Base-by-base conservation (phyloP, 2,888 invertebrate species). In the Phyllotreta cruciferae region DNA sequence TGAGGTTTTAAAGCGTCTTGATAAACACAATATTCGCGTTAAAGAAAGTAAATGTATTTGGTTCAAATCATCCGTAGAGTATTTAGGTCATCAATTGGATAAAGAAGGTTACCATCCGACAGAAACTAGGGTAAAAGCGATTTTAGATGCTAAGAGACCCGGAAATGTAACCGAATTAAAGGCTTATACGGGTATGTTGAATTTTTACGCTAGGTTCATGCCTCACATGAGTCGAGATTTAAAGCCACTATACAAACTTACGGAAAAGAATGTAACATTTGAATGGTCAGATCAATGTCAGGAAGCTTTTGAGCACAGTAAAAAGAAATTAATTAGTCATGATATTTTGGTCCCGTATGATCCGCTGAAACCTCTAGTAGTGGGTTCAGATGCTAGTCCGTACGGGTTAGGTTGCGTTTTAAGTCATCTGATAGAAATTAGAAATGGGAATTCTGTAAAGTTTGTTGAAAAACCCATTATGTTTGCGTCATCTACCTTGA, bases 381-480 rank as follows among this genome's bases (percentile, higher is more conserved):
- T 37, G 11, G 24, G 53, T n/a, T 53, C 53, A 9, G 53, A 53
- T 36, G 37, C 36, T 10, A 53, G 42, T 36, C 45, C 14, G 13
- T 45, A 45, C 35, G 36, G 56, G n/a, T 24, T 56, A 13, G 56
- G 47, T 5, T 56, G 45, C 37, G 56, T 45, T 3, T 36, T 56
- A 11, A 56, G 56, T 36, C 56, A 56, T 8, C 7, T 47, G 35
- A 11, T 57, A 9, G 11, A 57, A 47, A 38, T 38, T 47, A 57
- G 36, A 14, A 6, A 38, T 13, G 36, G 36, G 6, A 41, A 24
- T 34, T 7, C 9, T 24, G 38, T 37, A n/a, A 47, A 9, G 39
- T n/a, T 11, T n/a, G 47, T 57, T 9, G 49, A 57, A 14, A 57
- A 57, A 47, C 47, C 47, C 6, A 34, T 57, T 49, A 55, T 55